phyloP scores from a whole-genome alignment of 2,888 invertebrate genomes.

The Chaetoderma sp. region DNA sequence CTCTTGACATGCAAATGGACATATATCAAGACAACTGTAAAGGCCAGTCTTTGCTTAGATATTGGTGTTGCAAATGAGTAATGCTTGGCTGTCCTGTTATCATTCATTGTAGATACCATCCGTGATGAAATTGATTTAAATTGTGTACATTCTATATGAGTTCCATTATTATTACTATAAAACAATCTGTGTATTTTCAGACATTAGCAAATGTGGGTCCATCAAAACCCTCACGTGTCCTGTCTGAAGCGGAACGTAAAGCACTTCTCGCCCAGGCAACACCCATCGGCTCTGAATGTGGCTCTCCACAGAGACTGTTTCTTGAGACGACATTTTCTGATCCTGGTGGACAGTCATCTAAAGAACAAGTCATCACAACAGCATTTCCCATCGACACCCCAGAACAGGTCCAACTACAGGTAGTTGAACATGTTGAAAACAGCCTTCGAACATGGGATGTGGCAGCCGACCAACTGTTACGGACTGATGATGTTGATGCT shows the following conservation, averaged over 20 bases:
- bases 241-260: slow-evolving; percentile 55
- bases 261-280: slow-evolving; percentile 44
- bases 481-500: slow-evolving; percentile 24
- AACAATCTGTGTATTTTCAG: too few species aligned
- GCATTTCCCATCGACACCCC: background rate
- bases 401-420: too few species aligned
- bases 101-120: too few species aligned
- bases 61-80: too few species aligned
- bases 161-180: too few species aligned
- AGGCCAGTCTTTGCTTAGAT: too few species aligned
- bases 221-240: slow-evolving; percentile 75
- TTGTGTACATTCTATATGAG: too few species aligned
- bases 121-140: too few species aligned
- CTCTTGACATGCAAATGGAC: too few species aligned
- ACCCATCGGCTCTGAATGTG: slow-evolving; percentile 26
- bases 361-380: background rate
- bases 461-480: slow-evolving; percentile 20
- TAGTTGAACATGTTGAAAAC: background rate
- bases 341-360: background rate
- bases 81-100: too few species aligned
- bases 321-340: slow-evolving; percentile 82
- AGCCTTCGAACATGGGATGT: background rate
- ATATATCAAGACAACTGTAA: too few species aligned
- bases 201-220: slow-evolving; percentile 77
- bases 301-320: slow-evolving; percentile 74